Evolutionary conservation across 2,888 invertebrate species (phyloP), one percentile per base, ranked within the genome.

Genomic region (Harpalus rubripes): DNA sequence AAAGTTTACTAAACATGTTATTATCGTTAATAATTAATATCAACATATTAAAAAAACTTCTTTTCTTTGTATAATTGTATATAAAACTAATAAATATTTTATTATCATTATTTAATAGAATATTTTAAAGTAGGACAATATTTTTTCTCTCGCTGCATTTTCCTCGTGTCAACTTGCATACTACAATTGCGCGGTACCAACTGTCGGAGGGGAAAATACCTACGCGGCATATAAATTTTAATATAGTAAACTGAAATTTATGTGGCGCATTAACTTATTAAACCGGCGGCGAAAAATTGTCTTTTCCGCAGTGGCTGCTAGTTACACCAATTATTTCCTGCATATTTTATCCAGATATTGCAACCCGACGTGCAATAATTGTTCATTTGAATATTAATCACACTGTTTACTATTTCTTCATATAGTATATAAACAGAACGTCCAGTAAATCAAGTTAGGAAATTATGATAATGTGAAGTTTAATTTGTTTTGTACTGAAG

Each of bases 221-320:
- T 74, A 74, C 72, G 72, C 44, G 41, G 22, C 72, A 15, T 44
- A 74, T 74, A 74, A 74, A 74, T 74, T 74, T 74, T 74, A 74
- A 74, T 74, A 74, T 74, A 41, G 72, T 74, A 74, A 74, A 68
- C 68, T 68, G 68, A 39, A 68, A 68, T 68, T 68, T 68, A 68
- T 68, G 68, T 68, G n/a, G 68, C 68, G 68, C 68, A 68, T 68
- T 68, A 68, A 68, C 68, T 68, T 68, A 68, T 68, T 68, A 68
- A 68, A 68, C 26, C 39, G 68, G 39, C 68, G 68, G 68, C 68
- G 68, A 68, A 68, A 68, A 68, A 68, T 68, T 68, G 39, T 68
- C 26, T 32, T 15, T 3, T 6, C 68, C 39, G 68, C 68, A 39
- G 26, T 68, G 39, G 68, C 68, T n/a, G 68, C 39, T 15, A 15